Evolutionary conservation across 2,113 vertebrate genomes (phyloP).

Genomic region (Spilogale gracilis): DNA sequence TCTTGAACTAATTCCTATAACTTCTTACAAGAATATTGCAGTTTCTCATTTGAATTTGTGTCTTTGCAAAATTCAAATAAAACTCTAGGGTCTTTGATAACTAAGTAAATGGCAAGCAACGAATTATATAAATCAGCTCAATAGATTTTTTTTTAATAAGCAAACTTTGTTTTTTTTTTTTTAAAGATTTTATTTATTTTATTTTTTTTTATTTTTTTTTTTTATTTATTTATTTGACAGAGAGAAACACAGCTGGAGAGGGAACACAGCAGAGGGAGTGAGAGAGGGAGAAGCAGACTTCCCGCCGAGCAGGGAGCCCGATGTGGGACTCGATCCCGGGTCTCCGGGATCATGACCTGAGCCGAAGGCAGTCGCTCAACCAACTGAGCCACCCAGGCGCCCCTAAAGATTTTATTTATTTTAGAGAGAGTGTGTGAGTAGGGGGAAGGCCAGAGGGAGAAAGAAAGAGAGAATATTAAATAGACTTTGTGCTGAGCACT

Average conservation of each 20-base stretch:
- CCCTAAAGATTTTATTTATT: neutral
- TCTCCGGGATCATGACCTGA: too few relatives aligned
- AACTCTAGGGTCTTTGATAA: neutral
- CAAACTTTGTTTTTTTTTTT: neutral
- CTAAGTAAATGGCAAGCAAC: neutral
- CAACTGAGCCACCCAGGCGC: too few relatives aligned
- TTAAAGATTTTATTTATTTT: neutral
- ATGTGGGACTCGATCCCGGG: too few relatives aligned
- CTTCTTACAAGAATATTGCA: neutral
- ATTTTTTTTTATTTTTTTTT: too few relatives aligned
- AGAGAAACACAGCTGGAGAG: too few relatives aligned
- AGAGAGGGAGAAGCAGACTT: too few relatives aligned
- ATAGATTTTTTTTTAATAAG: neutral
- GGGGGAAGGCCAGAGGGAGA: neutral
- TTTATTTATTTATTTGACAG: too few relatives aligned
- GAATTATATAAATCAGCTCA: neutral
- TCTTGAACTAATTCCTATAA: constrained; percentile 14
- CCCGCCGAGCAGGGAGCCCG: too few relatives aligned
- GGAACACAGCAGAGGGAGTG: too few relatives aligned
- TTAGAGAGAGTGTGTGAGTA: neutral
- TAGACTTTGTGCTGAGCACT: neutral
- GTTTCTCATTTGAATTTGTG: constrained; percentile 20
- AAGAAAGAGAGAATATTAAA: neutral
- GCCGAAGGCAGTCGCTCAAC: too few relatives aligned
- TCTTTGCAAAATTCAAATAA: neutral